These are phyloP conservation scores for Acanthochromis polyacanthus DNA, from an alignment of 2,113 vertebrate genomes.

Conservation along the genomic window DNA sequence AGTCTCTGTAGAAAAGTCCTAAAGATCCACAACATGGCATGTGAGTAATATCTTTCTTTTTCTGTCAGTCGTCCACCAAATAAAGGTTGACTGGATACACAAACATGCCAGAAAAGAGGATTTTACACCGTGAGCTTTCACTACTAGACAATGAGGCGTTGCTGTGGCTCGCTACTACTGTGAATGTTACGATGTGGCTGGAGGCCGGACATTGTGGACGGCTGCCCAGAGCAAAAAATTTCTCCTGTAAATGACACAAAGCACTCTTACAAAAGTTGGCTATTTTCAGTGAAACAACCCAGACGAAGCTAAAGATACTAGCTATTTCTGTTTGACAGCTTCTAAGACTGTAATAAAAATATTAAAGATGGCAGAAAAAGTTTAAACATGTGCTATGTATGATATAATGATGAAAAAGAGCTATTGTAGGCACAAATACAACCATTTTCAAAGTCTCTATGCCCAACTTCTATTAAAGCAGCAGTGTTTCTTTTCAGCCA, in stretches of 20 bases:
- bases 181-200: constrained; percentile 50
- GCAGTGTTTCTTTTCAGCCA: constrained; percentile 45
- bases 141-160: constrained; percentile 45
- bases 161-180: constrained; percentile 30
- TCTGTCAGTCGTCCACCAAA: constrained; percentile 12
- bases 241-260: constrained; percentile 63
- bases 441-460: constrained; percentile 29
- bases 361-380: constrained; percentile 43
- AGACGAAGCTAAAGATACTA: constrained; percentile 28
- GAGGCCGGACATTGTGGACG: constrained; percentile 53
- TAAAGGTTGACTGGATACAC: constrained; percentile 54
- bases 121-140: constrained; percentile 15
- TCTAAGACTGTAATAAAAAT: constrained; percentile 39
- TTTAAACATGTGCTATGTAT: constrained; percentile 58
- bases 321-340: constrained; percentile 46
- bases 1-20: constrained; percentile 18
- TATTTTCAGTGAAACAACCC: constrained; percentile 57
- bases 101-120: constrained; percentile 50
- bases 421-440: constrained; percentile 41
- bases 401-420: constrained; percentile 53
- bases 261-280: constrained; percentile 49
- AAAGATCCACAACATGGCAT: constrained; percentile 32
- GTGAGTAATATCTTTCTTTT: constrained; percentile 37
- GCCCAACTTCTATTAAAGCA: constrained; percentile 48
- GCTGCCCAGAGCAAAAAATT: constrained; percentile 48